Percentiles rank a stretch among this genome's conserved stretches.
Conservation (phyloP, 1,140 invertebrate species). For the Nasonia giraulti region DNA sequence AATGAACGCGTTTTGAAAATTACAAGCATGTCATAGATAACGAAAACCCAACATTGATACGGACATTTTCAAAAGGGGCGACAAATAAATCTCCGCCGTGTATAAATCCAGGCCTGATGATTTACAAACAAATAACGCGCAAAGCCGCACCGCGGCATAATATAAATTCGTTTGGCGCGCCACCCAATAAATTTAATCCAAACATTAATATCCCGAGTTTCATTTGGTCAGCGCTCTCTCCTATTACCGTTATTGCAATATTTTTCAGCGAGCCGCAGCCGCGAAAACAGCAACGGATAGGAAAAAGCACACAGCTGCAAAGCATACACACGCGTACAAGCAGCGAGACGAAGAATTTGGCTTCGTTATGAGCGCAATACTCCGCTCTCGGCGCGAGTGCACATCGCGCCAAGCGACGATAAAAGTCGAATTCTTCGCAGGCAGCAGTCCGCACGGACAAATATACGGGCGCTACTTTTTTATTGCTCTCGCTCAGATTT, state of each 20-base stretch:
- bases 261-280: background rate
- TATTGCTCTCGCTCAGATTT: constrained; percentile 40
- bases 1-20: too few species aligned
- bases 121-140: background rate
- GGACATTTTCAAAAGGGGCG: background rate
- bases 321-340: background rate
- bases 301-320: background rate
- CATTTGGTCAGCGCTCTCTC: background rate
- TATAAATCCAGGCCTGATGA: background rate
- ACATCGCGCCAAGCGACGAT: constrained; percentile 17
- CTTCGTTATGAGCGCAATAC: background rate
- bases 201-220: constrained; percentile 2
- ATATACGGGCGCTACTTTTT: constrained; percentile 16
- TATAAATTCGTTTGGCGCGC: too few species aligned
- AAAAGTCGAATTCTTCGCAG: constrained; percentile 44
- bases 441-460: background rate
- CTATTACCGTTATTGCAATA: background rate
- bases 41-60: background rate
- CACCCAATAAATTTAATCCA: background rate
- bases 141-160: too few species aligned
- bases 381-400: background rate
- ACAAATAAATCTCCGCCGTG: background rate
- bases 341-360: constrained; percentile 34
- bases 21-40: too few species aligned
- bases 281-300: background rate